Evolutionary conservation across 1,140 invertebrate genomes (phyloP), one percentile per base, ranked within the genome.

Genomic region (Galendromus occidentalis): DNA sequence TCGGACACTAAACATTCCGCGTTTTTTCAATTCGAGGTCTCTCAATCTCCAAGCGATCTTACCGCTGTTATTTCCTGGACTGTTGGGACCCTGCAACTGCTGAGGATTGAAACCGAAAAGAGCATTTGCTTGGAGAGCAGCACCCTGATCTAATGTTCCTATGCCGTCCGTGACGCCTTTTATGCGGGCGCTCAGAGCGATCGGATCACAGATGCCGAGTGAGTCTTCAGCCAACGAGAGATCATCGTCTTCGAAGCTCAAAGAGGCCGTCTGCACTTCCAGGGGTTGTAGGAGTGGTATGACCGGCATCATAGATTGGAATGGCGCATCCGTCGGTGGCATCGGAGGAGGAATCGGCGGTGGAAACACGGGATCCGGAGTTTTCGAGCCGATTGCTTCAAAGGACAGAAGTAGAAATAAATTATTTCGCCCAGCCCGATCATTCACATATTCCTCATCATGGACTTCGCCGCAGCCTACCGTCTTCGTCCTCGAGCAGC

Each of bases 201-300:
- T 33, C 51, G 51, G 51, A 59, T 59, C 51, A 25, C 25, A 29
- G n/a, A 59, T 59, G 14, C 51, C 51, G 33, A 59, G 25, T 14
- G 51, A 59, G 51, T 59, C 51, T 22, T 59, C 51, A 33, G 51
- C 51, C 25, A 59, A 22, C 12, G 51, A 59, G 14, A 59, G 51
- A 14, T 59, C 51, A 9, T 59, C 51, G 22, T 59, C 51, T 25
- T 59, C 51, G 20, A 59, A 59, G 25, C 20, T 59, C 14, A 59
- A 25, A 5, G 51, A 59, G n/a, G 51, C 51, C 33, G 51, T 59
- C 9, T 59, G 51, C 12, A 59, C 51, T 22, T 59, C 51, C 17
- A 59, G 51, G 20, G 51, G 51, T 25, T 59, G 51, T 17, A 29
- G 25, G 14, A 59, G 51, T 4, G 51, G 51, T 33, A 59, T 33